Evolutionary conservation across 2,888 invertebrate genomes (phyloP).

Genomic region (Phortica okadai): DNA sequence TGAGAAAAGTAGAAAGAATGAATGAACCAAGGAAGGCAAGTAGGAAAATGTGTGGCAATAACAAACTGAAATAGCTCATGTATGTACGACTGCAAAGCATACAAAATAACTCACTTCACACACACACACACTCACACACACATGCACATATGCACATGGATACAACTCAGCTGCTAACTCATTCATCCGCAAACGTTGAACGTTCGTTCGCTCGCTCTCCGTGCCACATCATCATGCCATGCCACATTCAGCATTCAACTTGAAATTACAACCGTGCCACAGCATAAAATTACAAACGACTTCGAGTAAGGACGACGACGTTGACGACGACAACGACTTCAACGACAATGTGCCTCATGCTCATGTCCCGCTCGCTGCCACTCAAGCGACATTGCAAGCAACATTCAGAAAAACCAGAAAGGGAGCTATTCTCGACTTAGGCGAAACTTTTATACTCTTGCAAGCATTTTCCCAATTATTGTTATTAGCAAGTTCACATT

Average conservation of each 20-base stretch:
- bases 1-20: neutral
- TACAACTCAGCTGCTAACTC: slow-evolving; percentile 21
- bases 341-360: neutral
- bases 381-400: neutral
- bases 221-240: neutral
- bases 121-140: neutral
- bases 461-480: too few relatives aligned
- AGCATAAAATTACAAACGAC: slow-evolving; percentile 31
- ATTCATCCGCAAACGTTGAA: slow-evolving; percentile 16
- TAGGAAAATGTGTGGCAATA: slow-evolving; percentile 10
- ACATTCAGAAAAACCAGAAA: neutral
- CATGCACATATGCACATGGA: neutral
- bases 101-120: slow-evolving; percentile 24
- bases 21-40: neutral
- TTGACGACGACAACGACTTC: slow-evolving; percentile 15
- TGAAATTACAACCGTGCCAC: slow-evolving; percentile 28
- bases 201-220: slow-evolving; percentile 1
- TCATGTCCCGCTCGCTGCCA: neutral
- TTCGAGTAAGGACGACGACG: neutral
- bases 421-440: too few relatives aligned
- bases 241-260: slow-evolving; percentile 33
- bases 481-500: too few relatives aligned
- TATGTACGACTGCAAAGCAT: slow-evolving; percentile 11
- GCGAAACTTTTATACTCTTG: too few relatives aligned
- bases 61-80: slow-evolving; percentile 29